Evolutionary conservation across 2,888 invertebrate genomes (phyloP), one percentile per base, ranked within the genome.

Genomic region (Itoplectis maculator): DNA sequence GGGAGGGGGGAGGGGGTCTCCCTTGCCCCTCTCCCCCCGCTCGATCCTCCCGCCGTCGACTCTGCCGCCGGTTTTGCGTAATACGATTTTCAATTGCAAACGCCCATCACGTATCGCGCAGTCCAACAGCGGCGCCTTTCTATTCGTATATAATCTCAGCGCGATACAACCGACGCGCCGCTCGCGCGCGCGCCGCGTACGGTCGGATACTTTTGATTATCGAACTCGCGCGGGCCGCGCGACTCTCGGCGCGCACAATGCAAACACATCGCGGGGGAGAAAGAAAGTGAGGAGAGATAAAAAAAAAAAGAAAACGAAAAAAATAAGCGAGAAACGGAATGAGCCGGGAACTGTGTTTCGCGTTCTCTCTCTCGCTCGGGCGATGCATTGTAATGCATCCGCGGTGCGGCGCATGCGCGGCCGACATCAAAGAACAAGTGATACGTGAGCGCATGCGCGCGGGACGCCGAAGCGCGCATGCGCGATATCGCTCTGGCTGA

Each of bases 341-440:
- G 76, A 76, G 81, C 65, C n/a, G 73, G 29, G 47, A 75, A 49
- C 23, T 56, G 42, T 77, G 68, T 81, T 68, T 47, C 65, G 54
- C 69, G 68, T 68, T 81, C 73, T 40, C 65, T 61, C 69, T 68
- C 65, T 54, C 45, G 63, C 42, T 29, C 66, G 63, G 70, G 87
- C 87, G 87, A 87, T 87, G 89, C 90, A 91, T 91, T 91, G 91
- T 90, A 91, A 91, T 91, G 90, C 90, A 91, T 89, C 89, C 84
- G 88, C 90, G 88, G 90, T 91, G 89, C 90, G 88, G 82, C 85
- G 86, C 83, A n/a, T n/a, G 81, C 81, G 91, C 91, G 91, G 91
- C 89, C 85, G 82, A 89, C 90, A 90, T 92, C 91, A 92, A 92
- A 92, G 91, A 86, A n/a, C n/a, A n/a, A 65, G 70, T 54, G 82